Percentiles rank a stretch among this genome's conserved stretches.
phyloP scores from a whole-genome alignment of 2,888 invertebrate species.

The Meganola albula region DNA sequence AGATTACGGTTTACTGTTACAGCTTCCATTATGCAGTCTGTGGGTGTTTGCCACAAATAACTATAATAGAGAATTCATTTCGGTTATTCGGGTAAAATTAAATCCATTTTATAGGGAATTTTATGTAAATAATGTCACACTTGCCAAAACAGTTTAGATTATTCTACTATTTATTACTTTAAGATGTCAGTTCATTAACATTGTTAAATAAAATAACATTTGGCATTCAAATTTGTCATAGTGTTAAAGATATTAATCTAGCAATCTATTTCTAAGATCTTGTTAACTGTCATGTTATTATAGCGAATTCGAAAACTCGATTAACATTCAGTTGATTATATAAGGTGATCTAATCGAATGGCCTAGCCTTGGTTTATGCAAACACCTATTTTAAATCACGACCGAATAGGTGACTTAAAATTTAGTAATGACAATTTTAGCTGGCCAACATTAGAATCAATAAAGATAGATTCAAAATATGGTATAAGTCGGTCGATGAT shows the following conservation, averaged over 20 bases:
- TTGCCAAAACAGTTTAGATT: too few species aligned
- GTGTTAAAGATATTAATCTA: constrained; percentile 45
- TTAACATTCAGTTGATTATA: constrained; percentile 55
- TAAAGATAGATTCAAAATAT: too few species aligned
- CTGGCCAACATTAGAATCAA: too few species aligned
- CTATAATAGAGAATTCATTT: constrained; percentile 29
- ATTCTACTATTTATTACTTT: too few species aligned
- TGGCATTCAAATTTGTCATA: constrained; percentile 39
- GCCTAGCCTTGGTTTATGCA: constrained; percentile 57
- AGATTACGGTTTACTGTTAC: constrained; percentile 55
- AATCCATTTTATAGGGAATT: constrained; percentile 21
- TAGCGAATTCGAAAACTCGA: constrained; percentile 46
- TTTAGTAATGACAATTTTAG: constrained; percentile 47
- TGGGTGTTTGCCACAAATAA: constrained; percentile 44
- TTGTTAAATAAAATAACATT: constrained; percentile 28
- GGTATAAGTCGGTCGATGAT: too few species aligned
- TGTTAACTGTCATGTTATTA: constrained; percentile 48
- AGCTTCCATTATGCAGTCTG: constrained; percentile 45
- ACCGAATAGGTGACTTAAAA: constrained; percentile 51
- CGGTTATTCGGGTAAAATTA: constrained; percentile 23
- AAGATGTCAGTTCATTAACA: constrained; percentile 10
- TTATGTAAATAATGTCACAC: constrained; percentile 20
- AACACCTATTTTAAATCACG: constrained; percentile 56
- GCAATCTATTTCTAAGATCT: constrained; percentile 41
- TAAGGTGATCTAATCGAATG: constrained; percentile 50